Conservation (phyloP, 2,888 invertebrate genomes). For the Apamea sordens region DNA sequence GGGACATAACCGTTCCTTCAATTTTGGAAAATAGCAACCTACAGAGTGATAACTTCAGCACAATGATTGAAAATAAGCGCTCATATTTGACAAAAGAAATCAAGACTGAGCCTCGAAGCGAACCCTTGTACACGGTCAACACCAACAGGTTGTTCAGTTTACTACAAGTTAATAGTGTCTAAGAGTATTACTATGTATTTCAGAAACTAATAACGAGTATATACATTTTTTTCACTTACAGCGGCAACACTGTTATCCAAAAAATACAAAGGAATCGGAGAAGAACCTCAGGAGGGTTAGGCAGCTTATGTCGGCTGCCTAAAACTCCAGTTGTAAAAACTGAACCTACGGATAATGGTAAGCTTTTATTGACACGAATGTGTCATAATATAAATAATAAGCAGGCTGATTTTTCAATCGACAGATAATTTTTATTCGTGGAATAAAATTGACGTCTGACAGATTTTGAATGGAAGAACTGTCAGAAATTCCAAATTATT, state of each 20-base stretch:
- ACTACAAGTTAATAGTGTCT: conserved; percentile 23
- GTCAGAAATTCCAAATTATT: too few species aligned
- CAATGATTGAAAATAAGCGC: conserved; percentile 84
- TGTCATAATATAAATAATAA: background rate
- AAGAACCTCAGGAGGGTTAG: conserved; percentile 77
- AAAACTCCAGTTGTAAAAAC: conserved; percentile 74
- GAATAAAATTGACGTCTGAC: too few species aligned
- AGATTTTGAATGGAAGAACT: too few species aligned
- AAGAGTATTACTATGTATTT: background rate
- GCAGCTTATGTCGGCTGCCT: conserved; percentile 80
- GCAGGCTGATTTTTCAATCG: too few species aligned
- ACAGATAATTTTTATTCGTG: too few species aligned
- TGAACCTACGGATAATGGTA: conserved; percentile 75
- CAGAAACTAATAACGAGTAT: conserved; percentile 15
- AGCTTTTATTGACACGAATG: conserved; percentile 43
- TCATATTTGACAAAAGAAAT: conserved; percentile 79
- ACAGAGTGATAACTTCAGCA: conserved; percentile 71
- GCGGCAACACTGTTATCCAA: conserved; percentile 83
- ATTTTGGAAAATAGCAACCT: conserved; percentile 74
- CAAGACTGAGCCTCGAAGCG: conserved; percentile 77
- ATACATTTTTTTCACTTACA: conserved; percentile 58
- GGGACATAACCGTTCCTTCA: conserved; percentile 73
- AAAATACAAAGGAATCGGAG: conserved; percentile 81
- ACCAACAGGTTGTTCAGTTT: conserved; percentile 79
- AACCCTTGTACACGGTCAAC: conserved; percentile 83